Evolutionary conservation across 2,797 vertebrate species (phyloP), one percentile per base, ranked within the genome.

Genomic region (Kryptopterus vitreolus): DNA sequence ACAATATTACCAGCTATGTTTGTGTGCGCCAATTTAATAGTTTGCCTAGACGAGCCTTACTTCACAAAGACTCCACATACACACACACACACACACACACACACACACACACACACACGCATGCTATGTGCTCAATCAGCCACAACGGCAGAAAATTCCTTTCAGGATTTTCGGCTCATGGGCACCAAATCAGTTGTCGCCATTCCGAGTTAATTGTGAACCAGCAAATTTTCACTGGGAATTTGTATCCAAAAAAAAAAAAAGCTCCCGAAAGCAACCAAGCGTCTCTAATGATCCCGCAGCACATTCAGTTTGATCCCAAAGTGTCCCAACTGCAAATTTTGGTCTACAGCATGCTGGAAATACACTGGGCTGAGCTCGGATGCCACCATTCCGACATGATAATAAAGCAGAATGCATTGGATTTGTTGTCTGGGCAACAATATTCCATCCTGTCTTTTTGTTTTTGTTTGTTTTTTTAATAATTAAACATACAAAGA

Each of bases 181-280:
- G 22, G 29, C 18, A 7, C 50, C 3, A 6, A 35, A 50, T 55
- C 18, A 1, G 50, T 57, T 35, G 18, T n/a, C 9, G 1, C 4
- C 15, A 31, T 52, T 4, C 16, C 16, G 4, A 48, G 18, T 70
- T 70, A 52, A 52, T 20, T 29, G 13, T 24, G 24, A 70, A 26
- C 48, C 29, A 53, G 69, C 69, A 57, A 33, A 38, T 24, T 73
- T 38, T 26, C 55, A 22, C 52, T 57, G 33, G 71, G 53, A 73
- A 57, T 73, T 58, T 24, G 22, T 26, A 38, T 16, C 33, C 57
- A 38, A 38, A 57, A 53, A 52, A 53, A 26, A 73, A 58, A 57
- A 59, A 4, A 3, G 38, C 11, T 71, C 69, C 24, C 48, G 3
- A 53, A 71, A 13, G 15, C 55, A 12, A 29, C 15, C 53, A 74